These are phyloP conservation scores for Florisuga fusca DNA, from an alignment of 2,797 vertebrate species.

Conservation along the genomic window DNA sequence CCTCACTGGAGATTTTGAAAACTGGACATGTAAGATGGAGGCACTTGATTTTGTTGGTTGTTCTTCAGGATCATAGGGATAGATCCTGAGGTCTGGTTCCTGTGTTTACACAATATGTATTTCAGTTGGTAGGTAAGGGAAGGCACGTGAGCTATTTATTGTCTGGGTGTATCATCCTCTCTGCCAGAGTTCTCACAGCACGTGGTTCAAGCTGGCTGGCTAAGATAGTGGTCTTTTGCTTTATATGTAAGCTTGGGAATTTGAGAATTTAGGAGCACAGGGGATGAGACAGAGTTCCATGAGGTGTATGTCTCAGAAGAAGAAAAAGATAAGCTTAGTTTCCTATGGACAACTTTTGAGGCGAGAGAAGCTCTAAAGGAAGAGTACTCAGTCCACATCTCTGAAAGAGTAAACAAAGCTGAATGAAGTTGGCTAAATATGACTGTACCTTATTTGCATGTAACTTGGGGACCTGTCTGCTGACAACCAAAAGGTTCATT, in stretches of 20 bases:
- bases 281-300: not conserved
- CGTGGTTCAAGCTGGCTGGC: accelerated
- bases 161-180: not conserved
- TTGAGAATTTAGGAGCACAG: not conserved
- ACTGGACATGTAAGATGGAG: not conserved
- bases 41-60: not conserved
- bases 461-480: not conserved
- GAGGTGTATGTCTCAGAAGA: accelerated
- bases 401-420: not conserved
- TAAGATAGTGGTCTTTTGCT: not conserved
- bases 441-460: not conserved
- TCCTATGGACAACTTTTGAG: not conserved
- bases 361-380: not conserved
- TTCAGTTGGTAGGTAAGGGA: not conserved
- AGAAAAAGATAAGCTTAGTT: not conserved
- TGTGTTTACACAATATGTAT: not conserved
- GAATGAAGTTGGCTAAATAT: not conserved
- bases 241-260: not conserved
- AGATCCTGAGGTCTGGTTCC: not conserved
- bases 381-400: not conserved
- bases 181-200: not conserved
- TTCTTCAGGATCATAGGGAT: not conserved
- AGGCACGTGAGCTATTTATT: not conserved
- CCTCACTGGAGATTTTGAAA: not conserved
- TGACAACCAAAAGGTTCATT: not conserved